Evolutionary conservation across 2,888 invertebrate genomes (phyloP).

Genomic region (Abscondita cerata): DNA sequence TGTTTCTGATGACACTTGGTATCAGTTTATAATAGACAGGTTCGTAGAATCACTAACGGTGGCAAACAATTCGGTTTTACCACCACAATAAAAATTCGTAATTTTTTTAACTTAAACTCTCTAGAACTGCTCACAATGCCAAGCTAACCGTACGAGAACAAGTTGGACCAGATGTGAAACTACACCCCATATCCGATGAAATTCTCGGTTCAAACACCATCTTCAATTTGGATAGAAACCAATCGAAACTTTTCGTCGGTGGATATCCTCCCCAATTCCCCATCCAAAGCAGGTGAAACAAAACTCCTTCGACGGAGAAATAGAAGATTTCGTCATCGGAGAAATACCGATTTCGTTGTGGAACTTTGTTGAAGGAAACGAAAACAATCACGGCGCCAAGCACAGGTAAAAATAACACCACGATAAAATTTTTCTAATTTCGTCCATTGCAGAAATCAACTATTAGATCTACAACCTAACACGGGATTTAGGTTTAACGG

Average conservation of each 20-base stretch:
- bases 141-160: slow-evolving; percentile 83
- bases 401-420: slow-evolving; percentile 72
- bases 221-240: slow-evolving; percentile 90
- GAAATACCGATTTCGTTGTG: slow-evolving; percentile 91
- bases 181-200: slow-evolving; percentile 65
- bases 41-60: too few species aligned
- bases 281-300: slow-evolving; percentile 72
- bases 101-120: background rate
- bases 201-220: slow-evolving; percentile 81
- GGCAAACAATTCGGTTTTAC: too few species aligned
- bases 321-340: slow-evolving; percentile 90
- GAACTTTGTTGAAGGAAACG: slow-evolving; percentile 87
- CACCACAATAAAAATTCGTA: background rate
- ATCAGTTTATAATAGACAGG: slow-evolving; percentile 90
- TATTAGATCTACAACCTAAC: slow-evolving; percentile 72
- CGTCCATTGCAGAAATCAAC: slow-evolving; percentile 64
- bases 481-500: slow-evolving; percentile 90
- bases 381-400: slow-evolving; percentile 73
- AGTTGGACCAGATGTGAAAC: slow-evolving; percentile 65
- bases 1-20: slow-evolving; percentile 89
- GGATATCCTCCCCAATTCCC: slow-evolving; percentile 78
- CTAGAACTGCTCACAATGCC: slow-evolving; percentile 84
- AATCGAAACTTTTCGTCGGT: slow-evolving; percentile 89
- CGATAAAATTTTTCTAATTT: background rate
- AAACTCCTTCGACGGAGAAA: slow-evolving; percentile 85